Evolutionary conservation across 2,797 vertebrate genomes (phyloP).

Genomic region (Pangasius sanitwongsei): DNA sequence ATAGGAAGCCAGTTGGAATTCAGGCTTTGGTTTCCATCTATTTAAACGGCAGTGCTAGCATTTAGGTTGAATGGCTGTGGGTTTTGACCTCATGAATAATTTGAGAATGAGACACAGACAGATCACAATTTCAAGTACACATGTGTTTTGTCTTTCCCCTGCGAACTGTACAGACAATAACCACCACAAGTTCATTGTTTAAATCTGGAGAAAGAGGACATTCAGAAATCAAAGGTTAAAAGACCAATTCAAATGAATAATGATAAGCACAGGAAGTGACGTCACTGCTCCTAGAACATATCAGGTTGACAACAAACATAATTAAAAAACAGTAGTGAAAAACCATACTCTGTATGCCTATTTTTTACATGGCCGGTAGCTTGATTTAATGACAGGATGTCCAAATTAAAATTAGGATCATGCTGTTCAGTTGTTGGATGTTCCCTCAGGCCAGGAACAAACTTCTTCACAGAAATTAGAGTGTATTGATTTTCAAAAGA

Average conservation of each 20-base stretch:
- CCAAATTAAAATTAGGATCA: neutral
- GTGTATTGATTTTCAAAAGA: neutral
- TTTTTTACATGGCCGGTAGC: neutral
- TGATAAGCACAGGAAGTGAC: neutral
- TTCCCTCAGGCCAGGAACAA: neutral
- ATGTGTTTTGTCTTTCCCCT: no score
- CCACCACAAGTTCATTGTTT: neutral
- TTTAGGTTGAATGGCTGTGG: neutral
- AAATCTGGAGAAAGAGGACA: neutral
- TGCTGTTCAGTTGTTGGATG: neutral
- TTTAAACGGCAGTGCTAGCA: neutral
- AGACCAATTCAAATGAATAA: neutral
- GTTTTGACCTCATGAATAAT: neutral
- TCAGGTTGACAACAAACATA: neutral
- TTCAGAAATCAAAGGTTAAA: neutral
- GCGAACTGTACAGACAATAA: no score
- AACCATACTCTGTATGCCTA: neutral
- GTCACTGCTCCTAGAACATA: neutral
- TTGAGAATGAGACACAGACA: no score
- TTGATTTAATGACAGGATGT: neutral
- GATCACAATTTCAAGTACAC: no score
- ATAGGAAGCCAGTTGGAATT: neutral
- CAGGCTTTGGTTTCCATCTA: neutral
- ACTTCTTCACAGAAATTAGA: neutral
- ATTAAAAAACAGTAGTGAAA: neutral